These are phyloP conservation scores for Nannospalax galili DNA, from an alignment of 2,113 vertebrate genomes.

Conservation along the genomic window DNA sequence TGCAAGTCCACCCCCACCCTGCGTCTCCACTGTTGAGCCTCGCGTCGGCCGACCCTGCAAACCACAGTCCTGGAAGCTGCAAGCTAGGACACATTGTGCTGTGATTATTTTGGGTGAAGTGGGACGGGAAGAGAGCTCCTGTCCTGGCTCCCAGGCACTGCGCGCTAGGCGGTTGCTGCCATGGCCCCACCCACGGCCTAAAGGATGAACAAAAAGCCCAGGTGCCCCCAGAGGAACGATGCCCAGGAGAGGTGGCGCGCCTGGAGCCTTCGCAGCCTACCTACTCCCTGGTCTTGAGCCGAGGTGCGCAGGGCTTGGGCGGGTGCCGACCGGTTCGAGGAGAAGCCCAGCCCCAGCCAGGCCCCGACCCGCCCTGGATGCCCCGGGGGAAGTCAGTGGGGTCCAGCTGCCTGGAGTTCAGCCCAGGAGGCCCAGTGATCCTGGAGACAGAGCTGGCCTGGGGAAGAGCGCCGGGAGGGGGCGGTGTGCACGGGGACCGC, in stretches of 20 bases:
- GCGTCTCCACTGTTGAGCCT: constrained; percentile 84
- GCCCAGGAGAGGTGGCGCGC: constrained; percentile 22
- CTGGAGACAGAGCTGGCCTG: background rate
- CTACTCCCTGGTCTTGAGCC: background rate
- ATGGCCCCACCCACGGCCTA: constrained; percentile 48
- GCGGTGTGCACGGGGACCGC: background rate
- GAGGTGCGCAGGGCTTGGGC: constrained; percentile 12
- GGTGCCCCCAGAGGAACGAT: background rate
- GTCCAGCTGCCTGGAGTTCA: background rate
- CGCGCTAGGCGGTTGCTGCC: background rate
- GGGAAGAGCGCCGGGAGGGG: background rate
- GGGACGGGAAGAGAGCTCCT: background rate
- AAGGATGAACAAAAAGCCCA: background rate
- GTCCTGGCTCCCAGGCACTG: background rate
- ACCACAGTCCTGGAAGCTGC: background rate
- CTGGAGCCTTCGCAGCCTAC: background rate
- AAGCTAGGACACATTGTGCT: constrained; percentile 3
- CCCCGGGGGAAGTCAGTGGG: constrained; percentile 83
- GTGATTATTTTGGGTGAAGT: background rate
- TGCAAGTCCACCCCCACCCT: background rate
- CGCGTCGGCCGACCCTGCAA: constrained; percentile 78
- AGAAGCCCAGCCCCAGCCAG: constrained; percentile 6
- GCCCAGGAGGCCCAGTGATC: background rate
- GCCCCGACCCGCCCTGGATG: constrained; percentile 61
- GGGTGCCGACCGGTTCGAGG: background rate